Evolutionary conservation across 2,113 vertebrate species (phyloP).

Genomic region (Colaptes auratus): DNA sequence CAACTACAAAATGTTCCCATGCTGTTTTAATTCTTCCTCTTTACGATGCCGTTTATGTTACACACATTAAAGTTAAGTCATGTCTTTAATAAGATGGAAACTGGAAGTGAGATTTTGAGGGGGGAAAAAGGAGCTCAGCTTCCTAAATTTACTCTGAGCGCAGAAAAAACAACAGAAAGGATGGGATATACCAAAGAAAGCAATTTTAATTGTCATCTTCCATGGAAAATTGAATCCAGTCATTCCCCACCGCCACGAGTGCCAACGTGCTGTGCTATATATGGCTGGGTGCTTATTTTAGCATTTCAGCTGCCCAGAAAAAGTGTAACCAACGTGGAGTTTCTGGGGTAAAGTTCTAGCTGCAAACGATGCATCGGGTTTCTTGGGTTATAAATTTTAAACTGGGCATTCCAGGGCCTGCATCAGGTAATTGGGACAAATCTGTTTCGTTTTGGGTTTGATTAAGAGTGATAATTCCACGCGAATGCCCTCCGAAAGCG

Average conservation of each 20-base stretch:
- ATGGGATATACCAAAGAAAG: slow-evolving; percentile 76
- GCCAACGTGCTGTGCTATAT: slow-evolving; percentile 49
- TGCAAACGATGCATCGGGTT: slow-evolving; percentile 15
- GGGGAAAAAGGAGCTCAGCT: slow-evolving; percentile 41
- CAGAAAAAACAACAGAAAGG: slow-evolving; percentile 68
- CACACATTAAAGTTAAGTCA: slow-evolving; percentile 82
- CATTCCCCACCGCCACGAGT: slow-evolving; percentile 15
- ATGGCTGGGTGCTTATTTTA: slow-evolving; percentile 68
- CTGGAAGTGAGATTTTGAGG: slow-evolving; percentile 79
- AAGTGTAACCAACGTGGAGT: slow-evolving; percentile 27
- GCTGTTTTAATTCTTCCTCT: slow-evolving; percentile 78
- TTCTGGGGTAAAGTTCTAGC: slow-evolving; percentile 37
- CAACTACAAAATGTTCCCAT: slow-evolving; percentile 61
- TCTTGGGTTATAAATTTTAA: slow-evolving; percentile 41
- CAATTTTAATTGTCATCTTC: slow-evolving; percentile 78
- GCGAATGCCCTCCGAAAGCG: slow-evolving; percentile 31
- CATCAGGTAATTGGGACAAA: slow-evolving; percentile 46
- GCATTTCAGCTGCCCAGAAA: slow-evolving; percentile 40
- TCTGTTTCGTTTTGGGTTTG: slow-evolving; percentile 41
- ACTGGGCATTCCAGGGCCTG: slow-evolving; percentile 13
- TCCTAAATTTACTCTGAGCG: slow-evolving; percentile 62
- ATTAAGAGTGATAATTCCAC: slow-evolving; percentile 50
- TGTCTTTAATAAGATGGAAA: slow-evolving; percentile 81
- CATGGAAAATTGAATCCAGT: slow-evolving; percentile 78
- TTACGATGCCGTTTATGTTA: slow-evolving; percentile 80